Percentiles rank a stretch among this genome's conserved stretches.
Conservation (phyloP, 2,888 invertebrate genomes). For the Tenthredo livida region DNA sequence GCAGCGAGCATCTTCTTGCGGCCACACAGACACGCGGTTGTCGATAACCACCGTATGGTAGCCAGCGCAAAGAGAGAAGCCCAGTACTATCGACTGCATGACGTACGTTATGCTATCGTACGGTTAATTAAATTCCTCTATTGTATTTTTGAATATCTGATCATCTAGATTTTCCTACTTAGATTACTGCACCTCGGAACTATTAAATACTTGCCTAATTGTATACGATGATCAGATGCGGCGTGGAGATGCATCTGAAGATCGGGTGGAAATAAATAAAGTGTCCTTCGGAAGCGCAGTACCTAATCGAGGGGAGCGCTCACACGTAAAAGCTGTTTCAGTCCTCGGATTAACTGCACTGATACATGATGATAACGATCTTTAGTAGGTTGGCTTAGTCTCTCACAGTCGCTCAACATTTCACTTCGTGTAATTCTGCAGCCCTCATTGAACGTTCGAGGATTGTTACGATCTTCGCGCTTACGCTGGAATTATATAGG, state of each 20-base stretch:
- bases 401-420: constrained; percentile 9
- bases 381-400: not conserved
- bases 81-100: constrained; percentile 58
- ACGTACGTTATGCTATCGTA: constrained; percentile 67
- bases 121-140: constrained; percentile 69
- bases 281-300: constrained; percentile 4
- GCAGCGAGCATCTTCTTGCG: constrained; percentile 55
- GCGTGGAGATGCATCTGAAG: no score
- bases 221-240: not conserved
- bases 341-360: constrained; percentile 1
- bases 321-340: constrained; percentile 26
- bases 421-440: constrained; percentile 19
- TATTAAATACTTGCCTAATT: not conserved
- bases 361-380: not conserved
- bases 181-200: constrained; percentile 58
- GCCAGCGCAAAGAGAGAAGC: constrained; percentile 18
- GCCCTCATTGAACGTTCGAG: constrained; percentile 1
- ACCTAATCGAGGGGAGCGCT: not conserved
- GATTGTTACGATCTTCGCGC: constrained; percentile 32
- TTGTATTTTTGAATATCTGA: constrained; percentile 67
- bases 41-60: constrained; percentile 59
- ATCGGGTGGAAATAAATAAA: not conserved
- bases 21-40: constrained; percentile 5
- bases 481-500: constrained; percentile 23
- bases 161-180: constrained; percentile 63